Evolutionary conservation across 2,113 vertebrate species (phyloP).

Genomic region (Thinocorus orbignyianus): DNA sequence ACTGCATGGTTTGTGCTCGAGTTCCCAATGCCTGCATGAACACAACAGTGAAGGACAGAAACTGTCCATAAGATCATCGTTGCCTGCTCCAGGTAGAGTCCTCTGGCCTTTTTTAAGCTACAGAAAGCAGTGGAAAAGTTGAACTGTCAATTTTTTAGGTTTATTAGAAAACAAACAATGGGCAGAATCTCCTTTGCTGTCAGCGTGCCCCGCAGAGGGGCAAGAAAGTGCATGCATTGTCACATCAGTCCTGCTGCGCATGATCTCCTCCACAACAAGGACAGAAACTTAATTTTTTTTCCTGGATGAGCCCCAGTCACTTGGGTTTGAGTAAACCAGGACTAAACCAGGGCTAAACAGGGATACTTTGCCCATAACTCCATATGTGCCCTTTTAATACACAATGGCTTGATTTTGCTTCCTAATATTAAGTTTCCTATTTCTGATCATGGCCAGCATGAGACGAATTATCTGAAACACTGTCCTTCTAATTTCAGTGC

Average conservation of each 20-base stretch:
- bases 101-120: not conserved
- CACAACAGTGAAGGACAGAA: not conserved
- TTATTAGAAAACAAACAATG: not conserved
- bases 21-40: not conserved
- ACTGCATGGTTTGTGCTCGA: not conserved
- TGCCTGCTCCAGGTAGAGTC: not conserved
- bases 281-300: not conserved
- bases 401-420: not conserved
- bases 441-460: not conserved
- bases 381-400: not conserved
- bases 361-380: not conserved
- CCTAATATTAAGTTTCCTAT: not conserved
- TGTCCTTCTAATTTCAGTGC: not conserved
- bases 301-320: not conserved
- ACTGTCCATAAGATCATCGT: fast-evolving
- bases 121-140: not conserved
- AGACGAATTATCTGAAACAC: not conserved
- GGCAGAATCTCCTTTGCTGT: not conserved
- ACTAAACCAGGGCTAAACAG: not conserved
- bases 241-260: not conserved
- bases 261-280: not conserved
- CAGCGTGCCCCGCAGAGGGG: not conserved
- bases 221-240: not conserved
- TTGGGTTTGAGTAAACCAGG: not conserved
- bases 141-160: not conserved